Base-by-base conservation (phyloP, 2,888 invertebrate genomes). In the Napeogenes inachia region DNA sequence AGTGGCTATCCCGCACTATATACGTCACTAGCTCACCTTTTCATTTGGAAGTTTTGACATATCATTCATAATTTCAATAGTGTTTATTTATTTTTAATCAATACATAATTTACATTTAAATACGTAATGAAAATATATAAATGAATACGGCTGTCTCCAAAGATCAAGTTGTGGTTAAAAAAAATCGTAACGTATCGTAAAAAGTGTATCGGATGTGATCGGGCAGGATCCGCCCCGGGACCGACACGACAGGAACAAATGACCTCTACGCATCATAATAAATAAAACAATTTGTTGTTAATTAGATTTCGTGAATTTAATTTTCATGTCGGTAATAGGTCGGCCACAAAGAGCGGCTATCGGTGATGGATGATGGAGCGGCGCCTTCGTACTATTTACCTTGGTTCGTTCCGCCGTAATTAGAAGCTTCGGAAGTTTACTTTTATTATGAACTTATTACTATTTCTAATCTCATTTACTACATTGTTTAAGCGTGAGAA, bases 301-400 rank as follows among this genome's bases (percentile, higher is more conserved):
- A 90, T 90, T 90, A 90, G 90, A 90, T 90, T 89, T 90, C 88
- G 89, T 90, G 90, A 89, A 90, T 90, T 90, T 90, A 90, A 90
- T 90, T 90, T 89, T 89, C 89, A 89, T 89, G 89, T 82, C 84
- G 75, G 89, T 90, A 90, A 90, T 90, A 87, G 89, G 90, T 89
- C 88, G 89, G 87, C 82, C 87, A 89, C 89, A 90, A 90, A 90
- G 89, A 75, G 21, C 21, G 21, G 21, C 87, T 88, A 89, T 89
- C 84, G 76, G 84, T 89, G 89, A 89, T 89, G 89, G 87, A 89
- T 89, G 89, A 89, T 89, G 84, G 85, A 85, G 84, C 79, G 81
- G 84, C 83, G 84, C 83, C 85, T 85, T 79, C 80, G 71, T 78
- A 85, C 83, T 89, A 84, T 89, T 89, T 89, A 80, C 86, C 87